These are phyloP conservation scores for Aphidius ervi DNA, from an alignment of 1,140 invertebrate species.

Conservation along the genomic window DNA sequence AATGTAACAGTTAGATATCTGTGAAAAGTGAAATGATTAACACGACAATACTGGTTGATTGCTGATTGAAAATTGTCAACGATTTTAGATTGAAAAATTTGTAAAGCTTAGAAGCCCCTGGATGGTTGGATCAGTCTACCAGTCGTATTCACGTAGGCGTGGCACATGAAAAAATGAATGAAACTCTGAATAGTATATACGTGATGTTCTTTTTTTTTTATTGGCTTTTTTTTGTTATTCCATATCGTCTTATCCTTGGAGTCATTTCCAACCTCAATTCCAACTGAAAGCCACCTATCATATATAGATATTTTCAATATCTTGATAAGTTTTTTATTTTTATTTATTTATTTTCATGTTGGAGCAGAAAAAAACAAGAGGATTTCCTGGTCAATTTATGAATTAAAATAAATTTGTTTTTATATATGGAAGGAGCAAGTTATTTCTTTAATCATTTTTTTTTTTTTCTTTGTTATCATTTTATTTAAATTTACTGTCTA, in stretches of 20 bases:
- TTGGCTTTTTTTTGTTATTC: not conserved
- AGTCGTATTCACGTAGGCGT: not conserved
- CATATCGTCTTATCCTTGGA: too few species aligned
- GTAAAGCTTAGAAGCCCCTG: not conserved
- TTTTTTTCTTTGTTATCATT: too few species aligned
- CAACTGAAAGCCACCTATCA: not conserved
- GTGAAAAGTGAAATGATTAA: constrained; percentile 7
- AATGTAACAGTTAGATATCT: constrained; percentile 7
- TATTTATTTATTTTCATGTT: too few species aligned
- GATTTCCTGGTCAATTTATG: too few species aligned
- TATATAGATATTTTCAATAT: too few species aligned
- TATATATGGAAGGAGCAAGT: too few species aligned
- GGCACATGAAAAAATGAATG: not conserved
- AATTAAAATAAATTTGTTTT: too few species aligned
- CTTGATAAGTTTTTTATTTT: too few species aligned
- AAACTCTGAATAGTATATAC: not conserved
- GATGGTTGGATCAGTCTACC: not conserved
- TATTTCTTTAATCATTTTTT: too few species aligned
- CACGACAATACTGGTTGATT: constrained; percentile 20
- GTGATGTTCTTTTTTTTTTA: not conserved
- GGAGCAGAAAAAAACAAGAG: too few species aligned
- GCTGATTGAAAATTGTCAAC: constrained; percentile 15
- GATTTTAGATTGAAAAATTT: constrained; percentile 10
- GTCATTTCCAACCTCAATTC: constrained; percentile 2
- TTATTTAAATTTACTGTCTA: too few species aligned